These are phyloP conservation scores for Dicrurus megarhynchus DNA, from an alignment of 2,113 vertebrate species.

Conservation along the genomic window DNA sequence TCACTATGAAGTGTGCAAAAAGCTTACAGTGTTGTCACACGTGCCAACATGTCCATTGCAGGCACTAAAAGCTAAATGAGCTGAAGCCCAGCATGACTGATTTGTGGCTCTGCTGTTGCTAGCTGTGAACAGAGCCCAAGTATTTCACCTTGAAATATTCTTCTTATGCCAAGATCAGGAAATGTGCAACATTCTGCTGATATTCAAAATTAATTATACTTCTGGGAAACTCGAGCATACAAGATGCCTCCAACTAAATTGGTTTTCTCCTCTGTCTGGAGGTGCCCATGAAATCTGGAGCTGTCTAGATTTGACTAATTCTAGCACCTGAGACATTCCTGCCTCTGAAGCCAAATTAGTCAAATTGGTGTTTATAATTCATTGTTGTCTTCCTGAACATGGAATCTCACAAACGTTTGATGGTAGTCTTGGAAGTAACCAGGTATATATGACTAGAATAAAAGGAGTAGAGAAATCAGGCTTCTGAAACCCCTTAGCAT, in stretches of 20 bases:
- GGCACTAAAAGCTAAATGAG: neutral
- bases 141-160: neutral
- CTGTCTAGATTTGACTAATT: neutral
- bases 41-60: accelerated
- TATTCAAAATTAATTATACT: neutral
- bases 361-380: neutral
- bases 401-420: neutral
- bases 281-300: neutral
- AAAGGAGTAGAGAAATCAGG: neutral
- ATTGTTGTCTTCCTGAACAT: neutral
- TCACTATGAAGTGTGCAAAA: neutral
- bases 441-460: neutral
- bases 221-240: neutral
- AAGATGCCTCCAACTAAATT: neutral
- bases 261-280: neutral
- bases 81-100: neutral
- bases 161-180: neutral
- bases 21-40: neutral
- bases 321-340: neutral
- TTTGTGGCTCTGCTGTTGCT: neutral
- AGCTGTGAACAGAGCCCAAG: neutral
- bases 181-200: neutral
- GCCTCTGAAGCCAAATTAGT: neutral
- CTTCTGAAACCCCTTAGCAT: neutral
- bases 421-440: neutral